phyloP scores from a whole-genome alignment of 2,888 invertebrate species.

The Himalopsyche anomala region DNA sequence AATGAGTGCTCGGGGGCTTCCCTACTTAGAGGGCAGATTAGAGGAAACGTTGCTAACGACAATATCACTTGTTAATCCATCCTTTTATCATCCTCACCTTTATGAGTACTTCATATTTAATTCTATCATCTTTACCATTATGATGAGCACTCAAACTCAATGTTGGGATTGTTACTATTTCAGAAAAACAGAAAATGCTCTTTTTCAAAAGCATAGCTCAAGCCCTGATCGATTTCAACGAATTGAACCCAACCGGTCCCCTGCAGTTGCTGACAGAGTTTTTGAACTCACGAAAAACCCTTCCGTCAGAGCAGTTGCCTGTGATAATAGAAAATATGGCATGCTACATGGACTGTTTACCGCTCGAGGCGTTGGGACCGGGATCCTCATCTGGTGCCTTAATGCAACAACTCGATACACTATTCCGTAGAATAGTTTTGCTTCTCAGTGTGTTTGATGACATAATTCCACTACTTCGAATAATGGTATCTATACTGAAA shows the following conservation, averaged over 20 bases:
- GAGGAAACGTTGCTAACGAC: no score
- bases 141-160: no score
- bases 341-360: slow-evolving; percentile 93
- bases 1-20: no score
- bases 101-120: no score
- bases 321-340: slow-evolving; percentile 93
- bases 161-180: slow-evolving; percentile 63
- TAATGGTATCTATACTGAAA: slow-evolving; percentile 87
- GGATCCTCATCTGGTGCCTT: slow-evolving; percentile 84
- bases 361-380: slow-evolving; percentile 86
- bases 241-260: slow-evolving; percentile 95
- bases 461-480: slow-evolving; percentile 83
- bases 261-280: slow-evolving; percentile 91
- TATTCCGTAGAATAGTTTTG: slow-evolving; percentile 87
- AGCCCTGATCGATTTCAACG: slow-evolving; percentile 96
- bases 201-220: slow-evolving; percentile 97
- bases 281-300: slow-evolving; percentile 75
- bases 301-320: slow-evolving; percentile 79
- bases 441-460: slow-evolving; percentile 83
- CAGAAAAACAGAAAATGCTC: slow-evolving; percentile 84
- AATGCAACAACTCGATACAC: slow-evolving; percentile 89
- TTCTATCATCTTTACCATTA: no score
- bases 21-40: no score
- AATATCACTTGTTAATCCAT: no score
- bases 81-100: no score